Evolutionary conservation across 1,140 invertebrate species (phyloP).

Genomic region (Marisa cornuarietis): DNA sequence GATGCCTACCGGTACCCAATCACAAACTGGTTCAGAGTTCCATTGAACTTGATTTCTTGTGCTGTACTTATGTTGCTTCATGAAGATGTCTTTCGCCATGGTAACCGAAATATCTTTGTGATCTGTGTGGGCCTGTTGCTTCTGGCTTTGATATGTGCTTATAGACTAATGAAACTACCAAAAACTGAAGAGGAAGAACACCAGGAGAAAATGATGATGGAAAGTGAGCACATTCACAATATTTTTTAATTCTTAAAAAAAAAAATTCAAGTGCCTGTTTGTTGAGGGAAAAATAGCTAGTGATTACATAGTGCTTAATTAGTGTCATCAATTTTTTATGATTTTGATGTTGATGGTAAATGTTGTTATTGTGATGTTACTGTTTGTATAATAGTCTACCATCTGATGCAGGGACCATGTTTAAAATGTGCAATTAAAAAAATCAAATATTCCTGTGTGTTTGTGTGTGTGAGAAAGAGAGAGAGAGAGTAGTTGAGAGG

Average conservation of each 20-base stretch:
- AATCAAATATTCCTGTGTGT: neutral
- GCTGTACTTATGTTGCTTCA: constrained; percentile 68
- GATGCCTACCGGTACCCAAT: constrained; percentile 67
- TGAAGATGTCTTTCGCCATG: constrained; percentile 63
- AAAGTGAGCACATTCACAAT: constrained; percentile 59
- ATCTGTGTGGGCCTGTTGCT: constrained; percentile 63
- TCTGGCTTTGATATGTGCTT: constrained; percentile 53
- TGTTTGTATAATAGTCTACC: neutral
- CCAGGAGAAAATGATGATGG: constrained; percentile 47
- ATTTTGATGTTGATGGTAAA: neutral
- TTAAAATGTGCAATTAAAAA: neutral
- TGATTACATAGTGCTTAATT: neutral
- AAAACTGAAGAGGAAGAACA: constrained; percentile 51
- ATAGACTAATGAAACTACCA: constrained; percentile 46
- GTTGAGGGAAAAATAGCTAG: neutral
- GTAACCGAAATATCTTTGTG: constrained; percentile 67
- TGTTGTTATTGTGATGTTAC: too few species aligned
- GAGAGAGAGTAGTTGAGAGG: neutral
- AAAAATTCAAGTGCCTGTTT: neutral
- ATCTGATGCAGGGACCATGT: neutral
- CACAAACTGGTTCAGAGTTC: constrained; percentile 66
- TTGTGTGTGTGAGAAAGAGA: neutral
- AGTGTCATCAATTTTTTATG: neutral
- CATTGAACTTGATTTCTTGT: constrained; percentile 65
- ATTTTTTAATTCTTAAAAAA: constrained; percentile 46